These are phyloP conservation scores for Micrastur ruficollis DNA, from an alignment of 2,797 vertebrate genomes.

Conservation along the genomic window DNA sequence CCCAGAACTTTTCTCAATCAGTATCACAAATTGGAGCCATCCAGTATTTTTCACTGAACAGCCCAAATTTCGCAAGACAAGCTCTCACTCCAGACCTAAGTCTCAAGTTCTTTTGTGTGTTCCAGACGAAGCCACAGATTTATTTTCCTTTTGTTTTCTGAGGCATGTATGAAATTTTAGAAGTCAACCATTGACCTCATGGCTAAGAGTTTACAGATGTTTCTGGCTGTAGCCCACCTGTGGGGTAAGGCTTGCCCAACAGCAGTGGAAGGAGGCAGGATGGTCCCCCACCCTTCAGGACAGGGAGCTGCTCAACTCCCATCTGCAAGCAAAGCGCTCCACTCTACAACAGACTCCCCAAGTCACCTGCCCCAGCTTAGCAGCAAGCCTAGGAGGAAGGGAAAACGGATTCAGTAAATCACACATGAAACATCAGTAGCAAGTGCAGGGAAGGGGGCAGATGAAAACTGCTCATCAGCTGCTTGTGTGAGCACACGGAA, in stretches of 20 bases:
- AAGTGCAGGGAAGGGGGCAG: not conserved
- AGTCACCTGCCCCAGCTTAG: not conserved
- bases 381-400: not conserved
- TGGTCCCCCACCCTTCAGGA: not conserved
- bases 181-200: not conserved
- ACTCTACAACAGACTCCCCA: not conserved
- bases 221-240: not conserved
- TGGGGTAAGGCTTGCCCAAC: not conserved
- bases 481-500: fast-evolving
- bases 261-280: not conserved
- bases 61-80: not conserved
- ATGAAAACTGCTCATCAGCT: not conserved
- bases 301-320: not conserved
- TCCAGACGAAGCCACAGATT: not conserved
- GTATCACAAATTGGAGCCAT: not conserved
- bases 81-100: not conserved
- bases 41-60: not conserved
- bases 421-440: not conserved
- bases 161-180: not conserved
- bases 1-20: not conserved
- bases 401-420: not conserved
- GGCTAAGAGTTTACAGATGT: not conserved
- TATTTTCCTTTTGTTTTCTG: not conserved
- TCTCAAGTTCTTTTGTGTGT: not conserved
- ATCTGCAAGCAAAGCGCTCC: not conserved